These are phyloP conservation scores for Macquaria australasica DNA, from an alignment of 2,113 vertebrate species.

Conservation along the genomic window DNA sequence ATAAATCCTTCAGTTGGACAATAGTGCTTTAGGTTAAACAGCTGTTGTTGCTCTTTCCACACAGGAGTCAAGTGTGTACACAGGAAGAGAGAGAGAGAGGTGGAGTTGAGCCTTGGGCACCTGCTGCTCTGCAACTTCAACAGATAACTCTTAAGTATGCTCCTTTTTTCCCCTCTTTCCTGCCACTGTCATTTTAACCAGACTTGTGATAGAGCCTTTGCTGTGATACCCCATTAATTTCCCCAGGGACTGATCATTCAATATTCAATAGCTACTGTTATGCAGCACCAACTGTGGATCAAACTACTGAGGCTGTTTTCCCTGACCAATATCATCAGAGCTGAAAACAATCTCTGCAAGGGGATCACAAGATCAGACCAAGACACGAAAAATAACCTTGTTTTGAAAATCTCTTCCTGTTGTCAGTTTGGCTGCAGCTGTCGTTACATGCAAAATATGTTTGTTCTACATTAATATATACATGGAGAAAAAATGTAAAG, in stretches of 20 bases:
- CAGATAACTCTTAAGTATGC: constrained; percentile 56
- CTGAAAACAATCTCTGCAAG: constrained; percentile 44
- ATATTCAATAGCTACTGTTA: constrained; percentile 80
- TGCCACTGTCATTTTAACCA: constrained; percentile 73
- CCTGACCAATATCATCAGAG: constrained; percentile 63
- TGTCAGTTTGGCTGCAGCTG: not conserved
- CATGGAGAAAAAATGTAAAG: constrained; percentile 11
- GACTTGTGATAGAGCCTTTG: constrained; percentile 63
- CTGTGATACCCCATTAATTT: constrained; percentile 81
- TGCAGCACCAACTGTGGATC: constrained; percentile 62
- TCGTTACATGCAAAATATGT: constrained; percentile 11
- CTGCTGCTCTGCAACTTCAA: constrained; percentile 70
- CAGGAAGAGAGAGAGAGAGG: constrained; percentile 59
- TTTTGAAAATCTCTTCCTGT: constrained; percentile 15
- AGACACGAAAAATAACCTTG: constrained; percentile 23
- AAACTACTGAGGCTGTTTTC: constrained; percentile 48
- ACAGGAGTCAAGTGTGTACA: constrained; percentile 61
- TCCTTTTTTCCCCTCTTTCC: constrained; percentile 48
- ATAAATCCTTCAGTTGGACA: constrained; percentile 70
- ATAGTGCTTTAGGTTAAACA: constrained; percentile 77
- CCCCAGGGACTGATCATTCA: constrained; percentile 79
- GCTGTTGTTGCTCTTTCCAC: constrained; percentile 73
- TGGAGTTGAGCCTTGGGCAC: constrained; percentile 57
- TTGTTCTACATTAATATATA: constrained; percentile 30
- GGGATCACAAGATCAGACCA: constrained; percentile 34